Evolutionary conservation across 1,140 invertebrate species (phyloP), one percentile per base, ranked within the genome.

Genomic region (Druon quercuslanigerum): DNA sequence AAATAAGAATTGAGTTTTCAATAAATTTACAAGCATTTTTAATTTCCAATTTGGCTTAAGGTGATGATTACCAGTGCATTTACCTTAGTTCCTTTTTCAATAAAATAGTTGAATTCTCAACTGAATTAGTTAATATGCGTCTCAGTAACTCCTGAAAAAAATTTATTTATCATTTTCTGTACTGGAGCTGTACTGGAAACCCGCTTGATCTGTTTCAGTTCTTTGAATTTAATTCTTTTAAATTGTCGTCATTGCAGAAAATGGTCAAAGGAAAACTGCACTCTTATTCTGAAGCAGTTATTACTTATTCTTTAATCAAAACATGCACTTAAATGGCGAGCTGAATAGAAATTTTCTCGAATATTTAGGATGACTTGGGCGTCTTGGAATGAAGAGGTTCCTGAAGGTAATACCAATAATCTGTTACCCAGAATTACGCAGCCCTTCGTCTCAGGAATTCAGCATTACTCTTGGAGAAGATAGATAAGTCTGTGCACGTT

Each of bases 401-500:
- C 9, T 57, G 19, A 1, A 8, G 8, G 19, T 46, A 13, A 25
- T 57, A 25, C 12, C 17, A 56, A 19, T 12, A 57, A 13, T 9
- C 56, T 13, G 25, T 57, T 57, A 57, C 17, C 6, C 17, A 20
- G 56, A 25, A 57, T 20, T 57, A 57, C 19, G 56, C 56, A 20
- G 25, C 25, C 17, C 56, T 13, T 57, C 19, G 12, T 57, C 25
- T 57, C 33, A 40, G 40, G 33, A 66, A 66, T 66, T 66, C 60
- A 40, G 14, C n/a, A 66, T 40, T 66, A 66, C 33, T 66, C 60
- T 46, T 16, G 8, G 13, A 14, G 60, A 40, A 66, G 25, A 66
- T 66, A 66, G 40, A 56, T 19, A 33, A 66, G 13, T 66, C 60
- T 40, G 13, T 66, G 60, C 60, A 66, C 60, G 60, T 66, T 40